Base-by-base conservation (phyloP, 1,140 invertebrate genomes). In the Anagrus nilaparvatae region DNA sequence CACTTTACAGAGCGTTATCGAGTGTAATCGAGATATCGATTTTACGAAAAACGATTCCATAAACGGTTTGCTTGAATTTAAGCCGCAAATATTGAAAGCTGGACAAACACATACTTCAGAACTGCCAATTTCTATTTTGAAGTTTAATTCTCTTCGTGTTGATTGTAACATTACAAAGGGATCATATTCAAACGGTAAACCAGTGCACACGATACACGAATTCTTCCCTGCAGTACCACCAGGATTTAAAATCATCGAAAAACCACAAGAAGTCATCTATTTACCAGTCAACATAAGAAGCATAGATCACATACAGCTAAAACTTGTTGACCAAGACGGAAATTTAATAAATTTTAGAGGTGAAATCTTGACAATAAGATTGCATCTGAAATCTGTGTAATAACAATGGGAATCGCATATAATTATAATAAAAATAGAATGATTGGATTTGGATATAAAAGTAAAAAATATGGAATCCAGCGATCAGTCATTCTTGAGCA, bases 161-260 rank as follows among this genome's bases (percentile, higher is more conserved):
- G 46, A 50, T 20, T 55, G 44, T 21, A 54, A 53, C 21, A 47
- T 57, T 14, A 46, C n/a, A n/a, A n/a, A n/a, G n/a, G n/a, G n/a
- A n/a, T n/a, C n/a, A n/a, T n/a, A n/a, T 29, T 33, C 42, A 16
- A 44, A 54, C 39, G 33, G 39, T 9, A 20, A 44, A 13, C n/a
- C 30, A 32, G 46, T 44, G 2, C 38, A 50, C 27, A 48, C 27
- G 3, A 40, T 55, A 40, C 43, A 47, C 14, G 43, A 51, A 47
- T 50, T 48, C 52, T 52, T 50, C 31, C 29, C 46, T 4, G 25
- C 4, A n/a, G 48, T 56, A 1, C 47, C 42, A 25, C 50, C 48
- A 6, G 50, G 55, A 24, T 59, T 50, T 49, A 54, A 56, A 33
- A 54, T 59, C n/a, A 44, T 47, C 7, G 50, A 57, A 52, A 43